Percentiles rank a stretch among this genome's conserved stretches.
Conservation (phyloP, 2,888 invertebrate species). For the Pseudococcus jackbeardsleyi region DNA sequence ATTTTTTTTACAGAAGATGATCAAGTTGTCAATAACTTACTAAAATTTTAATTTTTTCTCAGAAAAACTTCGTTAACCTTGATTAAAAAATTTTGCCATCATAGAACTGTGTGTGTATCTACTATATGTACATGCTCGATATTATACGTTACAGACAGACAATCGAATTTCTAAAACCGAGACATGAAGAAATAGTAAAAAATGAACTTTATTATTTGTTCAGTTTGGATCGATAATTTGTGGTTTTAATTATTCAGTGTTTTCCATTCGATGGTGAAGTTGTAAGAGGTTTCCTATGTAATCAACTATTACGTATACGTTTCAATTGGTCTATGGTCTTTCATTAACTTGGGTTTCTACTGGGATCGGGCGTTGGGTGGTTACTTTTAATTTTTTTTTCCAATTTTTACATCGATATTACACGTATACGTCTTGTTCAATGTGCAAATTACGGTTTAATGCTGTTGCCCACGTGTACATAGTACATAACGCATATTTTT, state of each 20-base stretch:
- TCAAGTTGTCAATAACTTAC: too few species aligned
- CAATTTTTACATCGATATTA: not conserved
- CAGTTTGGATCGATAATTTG: constrained; percentile 27
- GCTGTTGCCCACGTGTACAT: constrained; percentile 18
- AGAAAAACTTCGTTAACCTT: too few species aligned
- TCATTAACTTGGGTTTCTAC: not conserved
- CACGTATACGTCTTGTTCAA: not conserved
- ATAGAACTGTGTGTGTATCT: too few species aligned
- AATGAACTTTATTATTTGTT: constrained; percentile 8
- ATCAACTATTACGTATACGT: not conserved
- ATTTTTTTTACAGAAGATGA: too few species aligned
- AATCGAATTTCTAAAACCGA: not conserved
- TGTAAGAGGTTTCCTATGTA: constrained; percentile 15
- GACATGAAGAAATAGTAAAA: not conserved
- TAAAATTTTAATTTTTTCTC: too few species aligned
- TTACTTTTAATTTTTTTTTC: not conserved
- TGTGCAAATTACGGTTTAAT: not conserved
- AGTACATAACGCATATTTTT: not conserved
- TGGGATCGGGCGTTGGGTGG: not conserved
- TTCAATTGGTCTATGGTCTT: not conserved
- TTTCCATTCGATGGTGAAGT: constrained; percentile 16
- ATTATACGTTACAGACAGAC: not conserved
- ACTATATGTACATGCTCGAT: constrained; percentile 7
- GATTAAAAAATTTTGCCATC: too few species aligned
- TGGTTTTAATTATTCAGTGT: constrained; percentile 42